phyloP scores from a whole-genome alignment of 2,888 invertebrate genomes.

The Noctua fimbriata region DNA sequence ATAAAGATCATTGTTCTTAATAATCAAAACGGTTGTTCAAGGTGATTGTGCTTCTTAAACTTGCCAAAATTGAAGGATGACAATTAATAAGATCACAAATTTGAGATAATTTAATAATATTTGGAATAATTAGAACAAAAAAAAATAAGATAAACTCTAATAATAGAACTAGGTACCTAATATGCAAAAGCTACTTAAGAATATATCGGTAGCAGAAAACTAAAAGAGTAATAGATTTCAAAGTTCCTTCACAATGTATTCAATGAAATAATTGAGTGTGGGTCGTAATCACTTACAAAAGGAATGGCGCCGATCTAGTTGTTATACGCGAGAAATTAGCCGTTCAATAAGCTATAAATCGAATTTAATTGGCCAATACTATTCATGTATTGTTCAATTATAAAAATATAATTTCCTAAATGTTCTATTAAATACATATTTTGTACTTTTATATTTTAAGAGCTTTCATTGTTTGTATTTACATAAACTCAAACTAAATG shows the following conservation, averaged over 20 bases:
- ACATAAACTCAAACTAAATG: background rate
- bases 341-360: conserved; percentile 19
- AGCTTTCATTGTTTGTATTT: background rate
- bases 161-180: background rate
- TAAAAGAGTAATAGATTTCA: background rate
- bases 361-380: conserved; percentile 26
- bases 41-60: background rate
- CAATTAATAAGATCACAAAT: background rate
- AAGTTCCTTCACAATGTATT: conserved; percentile 3
- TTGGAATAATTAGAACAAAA: background rate
- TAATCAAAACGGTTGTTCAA: background rate
- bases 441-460: background rate
- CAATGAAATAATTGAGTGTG: conserved; percentile 45
- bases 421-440: background rate
- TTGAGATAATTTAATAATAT: background rate
- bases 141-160: background rate
- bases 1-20: background rate
- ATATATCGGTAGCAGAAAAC: background rate
- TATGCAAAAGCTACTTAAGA: background rate
- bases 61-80: background rate
- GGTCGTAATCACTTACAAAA: conserved; percentile 52
- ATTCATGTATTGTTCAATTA: background rate
- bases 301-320: conserved; percentile 66
- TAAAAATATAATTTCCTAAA: background rate
- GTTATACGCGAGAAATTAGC: conserved; percentile 62